Conservation (phyloP, 92 coral and sea anemone genomes). For the Paragorgia papillata region DNA sequence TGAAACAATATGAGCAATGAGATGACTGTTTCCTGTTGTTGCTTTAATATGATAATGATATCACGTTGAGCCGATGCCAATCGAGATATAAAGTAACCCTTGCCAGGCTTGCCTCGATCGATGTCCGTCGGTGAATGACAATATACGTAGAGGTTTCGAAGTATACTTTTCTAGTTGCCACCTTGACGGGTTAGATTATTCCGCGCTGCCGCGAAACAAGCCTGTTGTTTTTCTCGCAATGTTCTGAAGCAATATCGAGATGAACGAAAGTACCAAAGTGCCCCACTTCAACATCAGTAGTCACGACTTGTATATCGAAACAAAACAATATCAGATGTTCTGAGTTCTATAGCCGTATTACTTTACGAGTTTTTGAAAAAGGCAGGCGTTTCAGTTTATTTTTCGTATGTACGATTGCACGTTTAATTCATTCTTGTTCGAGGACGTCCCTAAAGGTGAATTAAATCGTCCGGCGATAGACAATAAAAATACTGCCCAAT, state of each 20-base stretch:
- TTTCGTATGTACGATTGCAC: too few relatives aligned
- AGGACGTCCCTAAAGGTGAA: too few relatives aligned
- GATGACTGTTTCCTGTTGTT: slow-evolving; percentile 27
- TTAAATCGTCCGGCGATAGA: too few relatives aligned
- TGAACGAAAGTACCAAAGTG: background rate
- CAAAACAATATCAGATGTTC: slow-evolving; percentile 1
- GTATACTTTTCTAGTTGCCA: too few relatives aligned
- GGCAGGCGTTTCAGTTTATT: background rate
- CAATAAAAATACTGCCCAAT: too few relatives aligned
- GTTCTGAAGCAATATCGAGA: background rate
- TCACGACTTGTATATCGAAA: background rate
- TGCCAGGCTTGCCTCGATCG: too few relatives aligned
- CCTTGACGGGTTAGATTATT: too few relatives aligned
- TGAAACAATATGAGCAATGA: background rate
- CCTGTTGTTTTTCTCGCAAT: background rate
- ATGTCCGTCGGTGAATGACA: too few relatives aligned
- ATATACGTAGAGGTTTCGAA: too few relatives aligned
- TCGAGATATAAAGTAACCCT: background rate
- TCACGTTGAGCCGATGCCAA: slow-evolving; percentile 26
- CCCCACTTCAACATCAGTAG: background rate
- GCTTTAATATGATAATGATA: background rate
- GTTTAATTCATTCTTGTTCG: too few relatives aligned
- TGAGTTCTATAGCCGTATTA: background rate
- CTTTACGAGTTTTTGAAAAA: background rate
- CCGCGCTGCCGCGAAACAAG: background rate